phyloP scores from a whole-genome alignment of 2,113 vertebrate species.

The Antechinus flavipes region DNA sequence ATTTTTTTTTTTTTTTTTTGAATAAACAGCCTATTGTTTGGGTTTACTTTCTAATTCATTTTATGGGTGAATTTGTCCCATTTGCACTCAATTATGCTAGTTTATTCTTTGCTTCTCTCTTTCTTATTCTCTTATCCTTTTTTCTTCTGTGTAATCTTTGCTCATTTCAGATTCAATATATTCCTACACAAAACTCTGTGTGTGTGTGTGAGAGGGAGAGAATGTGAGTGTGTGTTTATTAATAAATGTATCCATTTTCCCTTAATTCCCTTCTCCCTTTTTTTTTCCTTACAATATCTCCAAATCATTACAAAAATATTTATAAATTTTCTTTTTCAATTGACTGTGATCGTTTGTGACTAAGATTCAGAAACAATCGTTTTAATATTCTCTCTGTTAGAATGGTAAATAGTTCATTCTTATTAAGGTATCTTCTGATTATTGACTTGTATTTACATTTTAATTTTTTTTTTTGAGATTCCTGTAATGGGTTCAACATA shows the following conservation, averaged over 20 bases:
- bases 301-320: neutral
- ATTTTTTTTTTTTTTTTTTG: neutral
- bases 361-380: neutral
- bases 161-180: neutral
- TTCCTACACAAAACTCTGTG: neutral
- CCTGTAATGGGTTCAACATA: too few relatives aligned
- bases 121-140: too few relatives aligned
- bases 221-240: neutral
- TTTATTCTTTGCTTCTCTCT: neutral
- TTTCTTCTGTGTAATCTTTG: neutral
- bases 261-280: neutral
- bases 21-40: neutral
- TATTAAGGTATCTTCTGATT: too few relatives aligned
- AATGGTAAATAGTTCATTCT: too few relatives aligned
- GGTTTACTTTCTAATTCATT: neutral
- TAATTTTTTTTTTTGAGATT: too few relatives aligned
- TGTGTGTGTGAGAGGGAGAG: neutral
- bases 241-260: neutral
- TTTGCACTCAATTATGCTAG: neutral
- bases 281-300: neutral
- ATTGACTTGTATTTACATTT: too few relatives aligned
- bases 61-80: neutral
- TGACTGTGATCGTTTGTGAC: neutral
- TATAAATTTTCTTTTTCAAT: neutral
- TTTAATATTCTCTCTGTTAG: too few relatives aligned